A percentile compares a stretch with the other conserved stretches of the same genome.
Evolutionary conservation across 2,888 invertebrate species (phyloP).

Genomic region (Antitype chi): DNA sequence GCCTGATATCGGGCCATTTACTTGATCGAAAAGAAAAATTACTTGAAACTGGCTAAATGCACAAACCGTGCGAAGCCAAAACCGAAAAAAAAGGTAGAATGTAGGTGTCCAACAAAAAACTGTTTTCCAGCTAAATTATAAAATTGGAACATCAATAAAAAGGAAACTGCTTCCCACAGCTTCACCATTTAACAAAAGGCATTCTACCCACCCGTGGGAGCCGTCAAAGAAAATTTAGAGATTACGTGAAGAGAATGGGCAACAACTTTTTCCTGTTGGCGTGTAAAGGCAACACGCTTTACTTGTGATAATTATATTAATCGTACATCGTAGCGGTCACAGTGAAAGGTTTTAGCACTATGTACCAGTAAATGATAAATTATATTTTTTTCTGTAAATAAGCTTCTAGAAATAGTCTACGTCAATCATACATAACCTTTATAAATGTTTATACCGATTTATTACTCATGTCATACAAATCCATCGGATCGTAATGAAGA

Average conservation of each 20-base stretch:
- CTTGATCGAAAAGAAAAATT: too few species aligned
- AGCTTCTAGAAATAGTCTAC: too few species aligned
- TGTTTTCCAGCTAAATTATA: background rate
- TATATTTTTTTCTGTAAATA: too few species aligned
- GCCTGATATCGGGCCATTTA: too few species aligned
- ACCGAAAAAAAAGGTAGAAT: too few species aligned
- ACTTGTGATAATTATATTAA: background rate
- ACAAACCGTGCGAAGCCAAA: too few species aligned
- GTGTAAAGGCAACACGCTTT: background rate
- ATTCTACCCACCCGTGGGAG: background rate
- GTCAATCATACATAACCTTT: too few species aligned
- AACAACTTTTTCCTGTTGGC: background rate
- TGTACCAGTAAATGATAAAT: too few species aligned
- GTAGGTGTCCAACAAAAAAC: background rate
- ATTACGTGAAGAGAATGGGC: slow-evolving; percentile 12
- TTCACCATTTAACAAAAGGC: slow-evolving; percentile 19
- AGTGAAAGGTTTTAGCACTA: background rate
- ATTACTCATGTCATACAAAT: too few species aligned
- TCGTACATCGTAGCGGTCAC: background rate
- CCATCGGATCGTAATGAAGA: too few species aligned
- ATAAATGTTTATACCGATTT: too few species aligned
- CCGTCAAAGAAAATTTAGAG: slow-evolving; percentile 25
- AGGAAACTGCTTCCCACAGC: background rate
- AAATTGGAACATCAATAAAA: background rate
- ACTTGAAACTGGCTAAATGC: too few species aligned